phyloP scores from a whole-genome alignment of 2,797 vertebrate genomes.

The Lophius americanus region DNA sequence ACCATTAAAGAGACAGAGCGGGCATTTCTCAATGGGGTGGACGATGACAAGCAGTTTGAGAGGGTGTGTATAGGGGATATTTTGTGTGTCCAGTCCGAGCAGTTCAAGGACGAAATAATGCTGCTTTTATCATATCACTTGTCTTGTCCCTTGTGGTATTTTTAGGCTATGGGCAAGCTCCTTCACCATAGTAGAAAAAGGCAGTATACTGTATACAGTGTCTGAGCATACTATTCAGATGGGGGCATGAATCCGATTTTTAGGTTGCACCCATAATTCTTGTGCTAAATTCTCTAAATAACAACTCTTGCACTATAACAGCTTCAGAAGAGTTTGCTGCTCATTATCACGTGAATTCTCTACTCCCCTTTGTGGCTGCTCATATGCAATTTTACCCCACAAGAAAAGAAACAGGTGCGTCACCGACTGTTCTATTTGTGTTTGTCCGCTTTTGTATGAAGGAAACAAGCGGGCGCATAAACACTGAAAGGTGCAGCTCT shows the following conservation, averaged over 20 bases:
- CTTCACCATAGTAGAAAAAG: conserved; percentile 55
- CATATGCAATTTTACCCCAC: conserved; percentile 12
- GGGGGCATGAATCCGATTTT: too few relatives aligned
- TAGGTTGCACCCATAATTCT: too few relatives aligned
- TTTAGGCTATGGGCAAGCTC: conserved; percentile 67
- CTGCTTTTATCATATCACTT: conserved; percentile 71
- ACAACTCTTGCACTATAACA: too few relatives aligned
- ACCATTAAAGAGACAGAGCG: neutral
- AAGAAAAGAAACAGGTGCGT: conserved; percentile 38
- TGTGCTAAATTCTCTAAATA: too few relatives aligned
- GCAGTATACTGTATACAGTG: conserved; percentile 53
- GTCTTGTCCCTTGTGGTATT: conserved; percentile 66
- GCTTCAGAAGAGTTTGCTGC: conserved; percentile 8
- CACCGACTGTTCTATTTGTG: conserved; percentile 21
- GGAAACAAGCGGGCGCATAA: conserved; percentile 28
- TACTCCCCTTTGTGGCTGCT: conserved; percentile 28
- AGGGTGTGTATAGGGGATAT: conserved; percentile 16
- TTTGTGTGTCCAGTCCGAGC: conserved; percentile 10
- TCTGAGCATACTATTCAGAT: conserved; percentile 53
- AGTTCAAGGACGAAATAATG: conserved; percentile 63
- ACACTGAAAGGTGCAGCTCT: conserved; percentile 66
- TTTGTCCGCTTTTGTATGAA: conserved; percentile 32
- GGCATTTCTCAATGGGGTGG: neutral
- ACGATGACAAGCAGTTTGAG: neutral
- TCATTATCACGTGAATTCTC: conserved; percentile 29